These are phyloP conservation scores for Orestias chungarensis DNA, from an alignment of 2,797 vertebrate genomes.

Conservation along the genomic window DNA sequence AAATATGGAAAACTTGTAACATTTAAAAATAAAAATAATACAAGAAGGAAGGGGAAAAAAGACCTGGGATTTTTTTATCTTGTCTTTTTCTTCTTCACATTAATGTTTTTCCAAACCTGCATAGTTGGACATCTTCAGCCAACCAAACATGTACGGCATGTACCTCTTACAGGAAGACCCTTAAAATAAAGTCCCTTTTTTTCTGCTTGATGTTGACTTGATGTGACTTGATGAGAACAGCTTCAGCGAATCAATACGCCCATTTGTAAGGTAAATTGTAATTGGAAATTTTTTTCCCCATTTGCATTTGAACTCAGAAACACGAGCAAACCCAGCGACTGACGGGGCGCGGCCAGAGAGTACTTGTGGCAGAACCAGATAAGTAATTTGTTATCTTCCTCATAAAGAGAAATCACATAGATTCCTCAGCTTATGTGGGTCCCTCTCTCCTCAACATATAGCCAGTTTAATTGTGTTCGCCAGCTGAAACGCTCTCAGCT, in stretches of 20 bases:
- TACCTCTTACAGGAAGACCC: neutral
- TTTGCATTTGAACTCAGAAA: constrained; percentile 40
- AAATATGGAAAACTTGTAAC: neutral
- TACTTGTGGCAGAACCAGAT: constrained; percentile 60
- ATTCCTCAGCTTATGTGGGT: constrained; percentile 61
- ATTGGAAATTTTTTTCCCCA: constrained; percentile 69
- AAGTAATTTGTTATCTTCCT: constrained; percentile 70
- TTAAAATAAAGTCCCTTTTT: neutral
- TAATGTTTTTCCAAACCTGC: neutral
- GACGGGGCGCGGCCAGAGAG: constrained; percentile 32
- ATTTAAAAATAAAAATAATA: neutral
- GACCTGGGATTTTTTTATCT: neutral
- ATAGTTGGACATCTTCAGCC: neutral
- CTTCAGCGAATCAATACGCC: constrained; percentile 69
- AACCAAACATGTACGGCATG: neutral
- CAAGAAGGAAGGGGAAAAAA: neutral
- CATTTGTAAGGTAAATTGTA: constrained; percentile 69
- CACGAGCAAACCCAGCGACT: constrained; percentile 11
- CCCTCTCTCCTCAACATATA: constrained; percentile 56
- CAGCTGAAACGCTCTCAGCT: constrained; percentile 70
- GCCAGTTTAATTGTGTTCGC: constrained; percentile 73
- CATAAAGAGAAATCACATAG: constrained; percentile 71
- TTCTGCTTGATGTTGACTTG: neutral
- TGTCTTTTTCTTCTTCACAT: neutral
- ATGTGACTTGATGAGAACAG: constrained; percentile 63